Conservation (phyloP, 1,140 invertebrate genomes). For the Scaptomyza hsui region DNA sequence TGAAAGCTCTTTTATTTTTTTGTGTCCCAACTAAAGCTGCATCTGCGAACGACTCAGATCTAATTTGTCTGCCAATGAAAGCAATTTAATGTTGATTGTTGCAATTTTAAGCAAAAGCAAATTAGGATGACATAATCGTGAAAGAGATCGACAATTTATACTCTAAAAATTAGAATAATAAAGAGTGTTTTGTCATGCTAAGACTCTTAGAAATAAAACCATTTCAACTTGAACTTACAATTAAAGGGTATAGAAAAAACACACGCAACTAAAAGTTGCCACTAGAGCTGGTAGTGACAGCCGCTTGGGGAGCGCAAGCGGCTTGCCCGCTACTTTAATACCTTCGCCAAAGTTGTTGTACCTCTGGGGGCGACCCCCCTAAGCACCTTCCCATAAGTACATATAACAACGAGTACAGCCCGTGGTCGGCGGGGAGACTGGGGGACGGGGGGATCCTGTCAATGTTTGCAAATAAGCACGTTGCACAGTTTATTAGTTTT, state of each 20-base stretch:
- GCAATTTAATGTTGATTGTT: conserved; percentile 56
- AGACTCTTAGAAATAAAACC: no score
- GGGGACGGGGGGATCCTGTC: conserved; percentile 12
- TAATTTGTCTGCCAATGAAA: conserved; percentile 72
- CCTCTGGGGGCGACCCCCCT: conserved; percentile 9
- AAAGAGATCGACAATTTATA: not conserved
- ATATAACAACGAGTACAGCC: not conserved
- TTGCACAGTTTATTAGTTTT: conserved; percentile 82
- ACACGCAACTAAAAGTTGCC: conserved; percentile 6
- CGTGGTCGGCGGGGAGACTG: no score
- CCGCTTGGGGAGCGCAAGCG: not conserved
- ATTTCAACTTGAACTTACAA: not conserved
- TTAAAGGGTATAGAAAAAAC: conserved; percentile 15
- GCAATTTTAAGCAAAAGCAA: conserved; percentile 46
- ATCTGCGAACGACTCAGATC: conserved; percentile 53
- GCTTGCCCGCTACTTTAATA: conserved; percentile 31
- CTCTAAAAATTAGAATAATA: no score
- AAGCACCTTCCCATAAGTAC: not conserved
- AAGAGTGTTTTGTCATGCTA: no score
- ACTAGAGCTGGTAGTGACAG: conserved; percentile 12
- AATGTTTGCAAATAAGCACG: conserved; percentile 81
- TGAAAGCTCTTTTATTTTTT: conserved; percentile 7
- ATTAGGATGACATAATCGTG: not conserved
- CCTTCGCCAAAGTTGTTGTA: conserved; percentile 43
- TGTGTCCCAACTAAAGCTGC: conserved; percentile 9